Conservation (phyloP, 2,888 invertebrate species). For the Drosophila parthenogenetica region DNA sequence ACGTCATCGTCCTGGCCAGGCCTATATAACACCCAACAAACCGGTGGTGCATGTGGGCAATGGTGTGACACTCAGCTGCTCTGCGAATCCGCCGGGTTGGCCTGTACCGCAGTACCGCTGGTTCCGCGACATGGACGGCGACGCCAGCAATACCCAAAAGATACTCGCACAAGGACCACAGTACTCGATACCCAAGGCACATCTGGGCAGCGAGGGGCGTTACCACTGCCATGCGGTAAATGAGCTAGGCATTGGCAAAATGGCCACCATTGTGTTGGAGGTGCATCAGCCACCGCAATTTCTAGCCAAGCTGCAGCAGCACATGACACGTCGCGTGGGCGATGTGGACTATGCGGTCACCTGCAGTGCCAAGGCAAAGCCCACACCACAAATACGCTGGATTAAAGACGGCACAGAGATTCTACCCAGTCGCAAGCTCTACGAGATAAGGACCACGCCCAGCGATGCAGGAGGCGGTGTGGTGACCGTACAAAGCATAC, state of each 20-base stretch:
- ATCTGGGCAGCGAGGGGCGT: conserved; percentile 93
- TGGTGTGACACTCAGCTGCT: conserved; percentile 93
- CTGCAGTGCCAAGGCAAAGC: conserved; percentile 95
- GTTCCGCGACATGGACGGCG: conserved; percentile 91
- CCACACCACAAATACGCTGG: conserved; percentile 93
- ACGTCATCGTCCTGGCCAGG: conserved; percentile 94
- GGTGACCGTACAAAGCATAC: conserved; percentile 92
- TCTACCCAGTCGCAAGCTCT: conserved; percentile 90
- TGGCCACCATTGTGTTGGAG: conserved; percentile 92
- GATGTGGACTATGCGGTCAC: conserved; percentile 92
- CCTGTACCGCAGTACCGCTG: conserved; percentile 95
- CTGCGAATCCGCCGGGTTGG: conserved; percentile 95
- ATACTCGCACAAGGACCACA: conserved; percentile 92
- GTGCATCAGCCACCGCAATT: conserved; percentile 96
- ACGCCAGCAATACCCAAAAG: conserved; percentile 86
- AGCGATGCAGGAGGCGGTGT: conserved; percentile 90
- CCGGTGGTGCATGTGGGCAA: conserved; percentile 94
- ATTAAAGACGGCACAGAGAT: conserved; percentile 93
- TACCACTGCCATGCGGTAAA: conserved; percentile 96
- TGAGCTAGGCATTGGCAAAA: conserved; percentile 94
- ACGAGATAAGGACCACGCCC: conserved; percentile 92
- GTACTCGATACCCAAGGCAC: conserved; percentile 93
- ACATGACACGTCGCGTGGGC: conserved; percentile 92
- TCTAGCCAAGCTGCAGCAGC: conserved; percentile 92
- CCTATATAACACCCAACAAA: conserved; percentile 92